These are phyloP conservation scores for Orthosia gothica DNA, from an alignment of 2,888 invertebrate genomes.

Conservation along the genomic window DNA sequence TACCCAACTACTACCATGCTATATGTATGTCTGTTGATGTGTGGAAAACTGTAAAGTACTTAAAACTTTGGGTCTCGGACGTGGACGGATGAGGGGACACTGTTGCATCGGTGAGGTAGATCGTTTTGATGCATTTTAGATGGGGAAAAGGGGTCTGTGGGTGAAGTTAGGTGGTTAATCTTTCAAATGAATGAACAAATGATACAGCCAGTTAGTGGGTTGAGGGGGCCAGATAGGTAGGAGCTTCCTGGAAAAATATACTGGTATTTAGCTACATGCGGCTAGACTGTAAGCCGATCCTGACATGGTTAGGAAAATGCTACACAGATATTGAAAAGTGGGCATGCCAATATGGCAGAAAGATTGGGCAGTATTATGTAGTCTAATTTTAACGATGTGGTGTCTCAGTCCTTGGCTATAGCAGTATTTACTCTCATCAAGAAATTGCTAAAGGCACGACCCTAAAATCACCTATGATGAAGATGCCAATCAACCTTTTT, in stretches of 20 bases:
- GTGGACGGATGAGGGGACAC: constrained; percentile 22
- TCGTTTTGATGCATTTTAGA: constrained; percentile 33
- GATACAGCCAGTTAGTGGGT: background rate
- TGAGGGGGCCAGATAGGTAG: no score
- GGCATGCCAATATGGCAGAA: no score
- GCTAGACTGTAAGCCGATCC: no score
- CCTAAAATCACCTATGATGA: no score
- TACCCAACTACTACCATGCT: constrained; percentile 32
- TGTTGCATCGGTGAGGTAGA: constrained; percentile 12
- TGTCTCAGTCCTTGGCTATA: background rate
- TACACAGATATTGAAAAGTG: no score
- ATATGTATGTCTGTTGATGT: constrained; percentile 42
- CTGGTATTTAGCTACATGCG: no score
- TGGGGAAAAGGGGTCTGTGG: constrained; percentile 12
- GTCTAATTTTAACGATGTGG: background rate
- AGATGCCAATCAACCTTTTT: no score
- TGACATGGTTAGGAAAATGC: no score
- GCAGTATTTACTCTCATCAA: background rate
- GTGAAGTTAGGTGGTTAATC: background rate
- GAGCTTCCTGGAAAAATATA: no score
- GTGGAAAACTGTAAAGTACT: constrained; percentile 63
- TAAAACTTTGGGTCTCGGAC: constrained; percentile 58
- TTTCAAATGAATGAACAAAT: background rate
- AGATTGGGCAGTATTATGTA: background rate
- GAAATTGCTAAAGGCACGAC: background rate